phyloP scores from a whole-genome alignment of 2,888 invertebrate genomes.

The Romanomermis culicivorax region DNA sequence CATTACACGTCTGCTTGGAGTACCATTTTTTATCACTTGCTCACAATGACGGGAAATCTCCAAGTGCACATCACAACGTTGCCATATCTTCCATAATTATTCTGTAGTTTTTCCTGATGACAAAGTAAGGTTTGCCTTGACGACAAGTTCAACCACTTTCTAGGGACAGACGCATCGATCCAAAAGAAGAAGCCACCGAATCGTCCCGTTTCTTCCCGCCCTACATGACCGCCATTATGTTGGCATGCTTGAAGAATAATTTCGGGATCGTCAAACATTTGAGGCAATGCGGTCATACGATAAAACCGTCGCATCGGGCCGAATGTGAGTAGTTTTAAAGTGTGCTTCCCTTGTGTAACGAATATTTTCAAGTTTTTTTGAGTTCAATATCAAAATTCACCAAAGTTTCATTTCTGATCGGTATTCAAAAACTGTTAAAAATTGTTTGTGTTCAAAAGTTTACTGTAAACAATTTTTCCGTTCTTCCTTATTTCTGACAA shows the following conservation, averaged over 20 bases:
- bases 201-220: slow-evolving; percentile 16
- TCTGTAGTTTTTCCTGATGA: too few species aligned
- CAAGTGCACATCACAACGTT: too few species aligned
- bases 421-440: background rate
- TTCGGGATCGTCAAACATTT: slow-evolving; percentile 24
- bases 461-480: background rate
- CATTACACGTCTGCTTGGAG: too few species aligned
- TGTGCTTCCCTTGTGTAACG: background rate
- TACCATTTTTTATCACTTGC: too few species aligned
- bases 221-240: slow-evolving; percentile 31
- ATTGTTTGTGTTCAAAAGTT: background rate
- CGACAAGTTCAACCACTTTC: background rate
- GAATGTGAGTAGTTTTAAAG: background rate
- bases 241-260: slow-evolving; percentile 30
- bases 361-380: background rate
- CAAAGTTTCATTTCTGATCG: background rate
- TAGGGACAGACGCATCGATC: background rate
- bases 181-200: background rate
- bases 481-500: background rate
- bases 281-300: slow-evolving; percentile 24
- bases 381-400: background rate
- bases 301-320: slow-evolving; percentile 6
- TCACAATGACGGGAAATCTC: too few species aligned
- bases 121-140: too few species aligned
- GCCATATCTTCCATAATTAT: too few species aligned